These are phyloP conservation scores for Rhagoletis zephyria DNA, from an alignment of 1,140 invertebrate species.

Conservation along the genomic window DNA sequence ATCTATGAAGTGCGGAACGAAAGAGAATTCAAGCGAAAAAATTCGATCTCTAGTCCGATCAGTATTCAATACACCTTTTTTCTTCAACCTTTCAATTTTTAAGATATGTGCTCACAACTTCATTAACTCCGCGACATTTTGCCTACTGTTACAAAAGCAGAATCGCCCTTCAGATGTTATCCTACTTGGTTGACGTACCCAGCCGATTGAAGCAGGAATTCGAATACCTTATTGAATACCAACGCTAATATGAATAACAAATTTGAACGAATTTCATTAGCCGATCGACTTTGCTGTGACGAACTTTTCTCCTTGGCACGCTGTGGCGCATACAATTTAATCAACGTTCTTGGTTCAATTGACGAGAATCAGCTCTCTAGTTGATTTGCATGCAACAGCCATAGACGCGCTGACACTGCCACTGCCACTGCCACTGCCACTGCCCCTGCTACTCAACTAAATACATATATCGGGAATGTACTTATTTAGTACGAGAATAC, in stretches of 20 bases:
- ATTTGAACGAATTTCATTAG: slow-evolving; percentile 28
- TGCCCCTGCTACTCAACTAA: background rate
- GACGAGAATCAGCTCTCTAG: slow-evolving; percentile 7
- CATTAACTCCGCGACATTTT: no score
- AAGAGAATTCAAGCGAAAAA: no score
- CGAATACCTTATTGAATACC: background rate
- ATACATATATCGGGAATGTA: no score
- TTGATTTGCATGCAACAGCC: background rate
- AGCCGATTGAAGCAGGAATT: background rate
- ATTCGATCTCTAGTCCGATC: no score
- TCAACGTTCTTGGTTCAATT: slow-evolving; percentile 18
- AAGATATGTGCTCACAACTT: no score
- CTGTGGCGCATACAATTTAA: slow-evolving; percentile 25
- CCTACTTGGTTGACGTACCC: no score
- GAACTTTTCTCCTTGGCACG: slow-evolving; percentile 9
- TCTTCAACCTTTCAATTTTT: no score
- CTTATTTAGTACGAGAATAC: background rate
- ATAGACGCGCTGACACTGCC: background rate
- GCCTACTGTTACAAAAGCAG: no score
- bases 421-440: background rate
- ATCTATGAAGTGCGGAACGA: no score
- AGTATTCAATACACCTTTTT: no score
- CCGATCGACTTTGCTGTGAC: background rate
- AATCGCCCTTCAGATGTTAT: no score
- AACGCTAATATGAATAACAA: slow-evolving; percentile 6